Base-by-base conservation (phyloP, 2,797 vertebrate species). In the Pseudochirops cupreus region DNA sequence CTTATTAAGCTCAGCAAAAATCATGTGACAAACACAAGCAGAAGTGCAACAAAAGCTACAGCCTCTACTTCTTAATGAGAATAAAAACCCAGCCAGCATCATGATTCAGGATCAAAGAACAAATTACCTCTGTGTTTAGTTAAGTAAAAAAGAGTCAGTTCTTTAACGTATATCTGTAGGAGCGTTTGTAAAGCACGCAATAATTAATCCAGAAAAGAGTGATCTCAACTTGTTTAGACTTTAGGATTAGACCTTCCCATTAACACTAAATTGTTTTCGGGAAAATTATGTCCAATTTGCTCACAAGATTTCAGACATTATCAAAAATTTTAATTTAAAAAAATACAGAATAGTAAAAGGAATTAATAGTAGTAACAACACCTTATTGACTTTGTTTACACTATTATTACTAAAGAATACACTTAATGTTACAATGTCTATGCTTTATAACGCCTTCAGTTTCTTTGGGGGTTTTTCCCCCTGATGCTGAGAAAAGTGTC, bases 1-100 rank as follows among this genome's bases (percentile, higher is more conserved):
- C 96, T 98, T 96, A 56, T 96, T 97, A 96, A 87, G 96, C 93
- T 97, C 91, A 95, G 56, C 96, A 94, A 95, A 97, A 98, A 0
- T 91, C 31, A 26, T 95, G 56, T 59, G 92, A 56, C 53, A 97
- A 96, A 97, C 33, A 97, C 52, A 95, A 92, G 56, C 93, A 50
- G 91, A 96, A 96, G 96, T 96, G 55, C 59, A 94, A 95, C 10
- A 97, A 97, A 97, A 0, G 14, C 91, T 33, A 95, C 46, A 95
- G 91, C 92, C 67, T 91, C 93, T 96, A 0, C 74, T 91, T 91
- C n/a, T 24, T 91, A 96, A 96, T 93, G 94, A 93, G 2, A 96
- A 93, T 92, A 5, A 92, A 97, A 95, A 94, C 26, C 91, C 59
- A 95, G 93, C 90, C 55, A 97, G 58, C 18, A 92, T 56, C 91